Evolutionary conservation across 2,113 vertebrate genomes (phyloP).

Genomic region (Mesitornis unicolor): DNA sequence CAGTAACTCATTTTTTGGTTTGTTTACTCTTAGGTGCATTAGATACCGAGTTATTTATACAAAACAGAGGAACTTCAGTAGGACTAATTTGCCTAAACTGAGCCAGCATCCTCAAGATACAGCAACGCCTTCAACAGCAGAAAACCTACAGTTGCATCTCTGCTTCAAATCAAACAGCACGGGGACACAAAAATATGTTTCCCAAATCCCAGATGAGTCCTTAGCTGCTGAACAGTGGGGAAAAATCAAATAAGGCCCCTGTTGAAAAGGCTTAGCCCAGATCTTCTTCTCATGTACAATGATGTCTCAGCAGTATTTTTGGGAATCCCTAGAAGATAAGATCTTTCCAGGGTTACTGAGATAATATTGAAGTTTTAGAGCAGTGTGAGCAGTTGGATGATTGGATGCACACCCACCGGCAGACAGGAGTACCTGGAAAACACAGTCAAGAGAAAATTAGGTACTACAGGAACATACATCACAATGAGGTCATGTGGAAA

Average conservation of each 20-base stretch:
- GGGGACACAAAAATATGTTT: neutral
- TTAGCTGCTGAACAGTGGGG: neutral
- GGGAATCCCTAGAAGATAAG: neutral
- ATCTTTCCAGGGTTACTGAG: neutral
- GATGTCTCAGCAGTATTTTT: neutral
- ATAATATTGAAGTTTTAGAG: rapidly evolving
- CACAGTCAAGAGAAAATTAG: neutral
- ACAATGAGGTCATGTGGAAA: rapidly evolving
- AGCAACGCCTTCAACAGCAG: neutral
- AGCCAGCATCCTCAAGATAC: neutral
- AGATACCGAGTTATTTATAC: neutral
- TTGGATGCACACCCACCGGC: rapidly evolving
- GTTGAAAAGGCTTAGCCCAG: neutral
- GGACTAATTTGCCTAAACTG: neutral
- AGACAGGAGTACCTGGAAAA: neutral
- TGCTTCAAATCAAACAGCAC: neutral
- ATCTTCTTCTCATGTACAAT: neutral
- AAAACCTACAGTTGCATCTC: neutral
- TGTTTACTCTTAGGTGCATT: neutral
- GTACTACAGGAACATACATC: neutral
- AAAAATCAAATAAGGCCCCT: neutral
- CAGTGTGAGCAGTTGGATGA: neutral
- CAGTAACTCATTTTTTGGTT: neutral
- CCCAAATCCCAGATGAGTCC: neutral
- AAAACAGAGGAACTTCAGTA: neutral